Conservation (phyloP, 2,888 invertebrate species). For the Dryococelus australis region DNA sequence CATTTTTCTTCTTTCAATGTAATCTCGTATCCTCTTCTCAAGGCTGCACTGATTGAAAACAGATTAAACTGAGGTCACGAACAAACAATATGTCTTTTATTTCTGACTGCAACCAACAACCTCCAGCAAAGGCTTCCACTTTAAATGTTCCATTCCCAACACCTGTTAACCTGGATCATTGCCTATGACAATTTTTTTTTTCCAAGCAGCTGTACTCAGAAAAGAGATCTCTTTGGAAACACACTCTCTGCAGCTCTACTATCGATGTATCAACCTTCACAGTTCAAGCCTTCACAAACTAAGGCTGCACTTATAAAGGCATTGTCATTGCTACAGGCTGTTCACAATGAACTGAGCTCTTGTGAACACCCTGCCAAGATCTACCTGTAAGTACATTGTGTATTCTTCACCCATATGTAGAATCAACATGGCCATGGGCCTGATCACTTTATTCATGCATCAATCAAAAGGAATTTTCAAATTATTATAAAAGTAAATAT, state of each 20-base stretch:
- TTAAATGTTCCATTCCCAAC: not conserved
- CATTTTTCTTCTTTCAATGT: no score
- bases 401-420: no score
- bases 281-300: not conserved
- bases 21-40: not conserved
- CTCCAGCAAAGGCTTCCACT: not conserved
- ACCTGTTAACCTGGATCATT: not conserved
- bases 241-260: not conserved
- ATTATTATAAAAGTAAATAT: no score
- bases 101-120: not conserved
- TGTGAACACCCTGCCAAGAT: no score
- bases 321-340: not conserved
- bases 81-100: not conserved
- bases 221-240: not conserved
- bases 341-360: no score
- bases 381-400: no score
- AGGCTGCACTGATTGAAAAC: not conserved
- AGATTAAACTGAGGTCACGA: not conserved
- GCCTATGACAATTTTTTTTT: not conserved
- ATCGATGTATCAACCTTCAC: not conserved
- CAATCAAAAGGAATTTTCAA: no score
- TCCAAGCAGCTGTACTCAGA: not conserved
- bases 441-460: no score
- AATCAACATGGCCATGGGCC: no score
- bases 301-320: not conserved